phyloP scores from a whole-genome alignment of 2,888 invertebrate species.

The Blomia tropicalis region DNA sequence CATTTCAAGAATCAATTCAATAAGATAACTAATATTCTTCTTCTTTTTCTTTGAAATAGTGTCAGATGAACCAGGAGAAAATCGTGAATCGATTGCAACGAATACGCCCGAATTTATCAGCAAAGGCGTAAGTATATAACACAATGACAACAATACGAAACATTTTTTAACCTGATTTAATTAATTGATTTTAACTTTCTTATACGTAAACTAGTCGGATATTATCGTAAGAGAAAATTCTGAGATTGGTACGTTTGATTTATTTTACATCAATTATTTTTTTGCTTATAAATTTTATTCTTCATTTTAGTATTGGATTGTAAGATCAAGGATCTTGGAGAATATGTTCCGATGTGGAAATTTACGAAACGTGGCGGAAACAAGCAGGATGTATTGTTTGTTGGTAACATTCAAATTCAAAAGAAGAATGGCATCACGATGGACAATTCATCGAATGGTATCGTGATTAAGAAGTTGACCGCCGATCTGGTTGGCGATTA shows the following conservation, averaged over 20 bases:
- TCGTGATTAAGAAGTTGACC: background rate
- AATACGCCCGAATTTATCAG: conserved; percentile 7
- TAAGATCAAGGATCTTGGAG: conserved; percentile 9
- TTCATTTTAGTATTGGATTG: background rate
- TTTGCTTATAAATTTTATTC: background rate
- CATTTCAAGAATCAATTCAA: too few relatives aligned
- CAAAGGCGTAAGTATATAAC: conserved; percentile 23
- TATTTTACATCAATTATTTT: background rate
- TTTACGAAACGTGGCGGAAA: background rate
- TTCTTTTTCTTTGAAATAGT: too few relatives aligned
- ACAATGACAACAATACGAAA: too few relatives aligned
- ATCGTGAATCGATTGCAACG: background rate
- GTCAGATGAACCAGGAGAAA: background rate
- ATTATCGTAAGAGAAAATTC: conserved; percentile 8
- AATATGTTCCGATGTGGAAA: conserved; percentile 7
- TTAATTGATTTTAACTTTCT: background rate
- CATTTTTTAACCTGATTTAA: background rate
- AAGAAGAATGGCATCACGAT: background rate
- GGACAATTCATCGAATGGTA: background rate
- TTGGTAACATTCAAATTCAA: background rate
- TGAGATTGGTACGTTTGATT: background rate
- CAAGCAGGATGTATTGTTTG: background rate
- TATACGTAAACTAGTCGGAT: background rate
- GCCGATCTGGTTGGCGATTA: background rate
- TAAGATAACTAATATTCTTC: too few relatives aligned